Evolutionary conservation across 2,888 invertebrate species (phyloP).

Genomic region (Gandaritis pyraliata): DNA sequence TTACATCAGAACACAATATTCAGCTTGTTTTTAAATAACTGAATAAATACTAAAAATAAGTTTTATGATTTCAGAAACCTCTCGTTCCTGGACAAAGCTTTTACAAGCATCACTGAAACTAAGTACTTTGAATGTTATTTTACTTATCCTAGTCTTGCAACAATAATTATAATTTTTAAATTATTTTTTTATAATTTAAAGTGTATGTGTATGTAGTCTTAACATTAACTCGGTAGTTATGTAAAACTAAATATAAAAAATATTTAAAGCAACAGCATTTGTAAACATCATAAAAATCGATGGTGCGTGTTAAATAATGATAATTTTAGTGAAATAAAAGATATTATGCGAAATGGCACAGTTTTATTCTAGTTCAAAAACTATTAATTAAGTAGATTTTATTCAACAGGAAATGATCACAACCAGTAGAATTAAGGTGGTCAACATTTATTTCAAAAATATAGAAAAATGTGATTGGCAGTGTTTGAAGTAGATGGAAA

Average conservation of each 20-base stretch:
- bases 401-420: slow-evolving; percentile 67
- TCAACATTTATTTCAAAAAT: slow-evolving; percentile 47
- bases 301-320: too few relatives aligned
- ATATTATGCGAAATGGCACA: slow-evolving; percentile 69
- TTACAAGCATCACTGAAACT: slow-evolving; percentile 49
- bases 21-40: too few relatives aligned
- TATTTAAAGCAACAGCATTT: too few relatives aligned
- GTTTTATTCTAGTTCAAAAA: slow-evolving; percentile 63
- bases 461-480: slow-evolving; percentile 53
- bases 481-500: slow-evolving; percentile 44
- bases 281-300: too few relatives aligned
- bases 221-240: too few relatives aligned
- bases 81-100: slow-evolving; percentile 43
- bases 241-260: too few relatives aligned
- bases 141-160: slow-evolving; percentile 30
- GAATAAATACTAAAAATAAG: too few relatives aligned
- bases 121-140: not conserved
- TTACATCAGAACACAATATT: too few relatives aligned
- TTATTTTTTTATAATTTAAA: slow-evolving; percentile 25
- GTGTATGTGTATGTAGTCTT: not conserved
- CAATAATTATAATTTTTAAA: slow-evolving; percentile 21
- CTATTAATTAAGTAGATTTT: slow-evolving; percentile 58
- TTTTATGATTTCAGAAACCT: slow-evolving; percentile 58
- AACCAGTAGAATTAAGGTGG: slow-evolving; percentile 68
- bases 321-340: slow-evolving; percentile 42